A percentile compares a stretch with the other conserved stretches of the same genome.
Conservation (phyloP, 92 coral and sea anemone species). For the Palythoa heliodiscus region DNA sequence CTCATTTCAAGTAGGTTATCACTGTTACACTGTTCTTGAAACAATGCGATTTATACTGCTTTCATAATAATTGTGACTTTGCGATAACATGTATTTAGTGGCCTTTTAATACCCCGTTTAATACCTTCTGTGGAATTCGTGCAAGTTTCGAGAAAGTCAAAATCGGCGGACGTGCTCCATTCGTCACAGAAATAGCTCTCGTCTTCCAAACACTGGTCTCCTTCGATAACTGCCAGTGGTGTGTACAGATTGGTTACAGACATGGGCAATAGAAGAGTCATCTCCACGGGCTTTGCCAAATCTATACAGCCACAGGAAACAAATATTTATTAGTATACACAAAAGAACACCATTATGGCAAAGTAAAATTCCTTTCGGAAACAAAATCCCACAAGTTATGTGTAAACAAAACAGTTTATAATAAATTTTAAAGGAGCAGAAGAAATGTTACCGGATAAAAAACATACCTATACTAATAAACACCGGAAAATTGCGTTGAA, state of each 20-base stretch:
- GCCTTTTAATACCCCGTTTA: conserved; percentile 38
- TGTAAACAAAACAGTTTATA: conserved; percentile 36
- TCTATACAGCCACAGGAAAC: conserved; percentile 47
- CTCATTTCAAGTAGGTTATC: conserved; percentile 39
- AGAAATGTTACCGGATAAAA: conserved; percentile 47
- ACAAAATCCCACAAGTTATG: conserved; percentile 46
- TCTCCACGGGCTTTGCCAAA: conserved; percentile 50
- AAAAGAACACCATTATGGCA: conserved; percentile 42
- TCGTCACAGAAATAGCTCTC: conserved; percentile 81
- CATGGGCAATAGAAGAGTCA: conserved; percentile 87
- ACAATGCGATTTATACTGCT: conserved; percentile 36
- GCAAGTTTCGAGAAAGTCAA: conserved; percentile 80
- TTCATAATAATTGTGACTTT: conserved; percentile 23
- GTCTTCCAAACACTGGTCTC: conserved; percentile 87
- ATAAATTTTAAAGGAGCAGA: conserved; percentile 7
- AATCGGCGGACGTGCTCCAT: conserved; percentile 90
- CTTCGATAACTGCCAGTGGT: conserved; percentile 67
- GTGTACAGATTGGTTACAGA: conserved; percentile 72
- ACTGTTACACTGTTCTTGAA: not conserved
- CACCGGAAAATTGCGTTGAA: conserved; percentile 65
- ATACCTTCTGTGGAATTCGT: conserved; percentile 74
- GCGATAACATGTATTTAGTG: conserved; percentile 32
- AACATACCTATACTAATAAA: conserved; percentile 76
- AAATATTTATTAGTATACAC: conserved; percentile 51
- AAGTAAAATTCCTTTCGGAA: conserved; percentile 57